A percentile compares a stretch with the other conserved stretches of the same genome.
These are phyloP conservation scores for Lepus townsendii DNA, from an alignment of 2,797 vertebrate genomes.

Conservation along the genomic window DNA sequence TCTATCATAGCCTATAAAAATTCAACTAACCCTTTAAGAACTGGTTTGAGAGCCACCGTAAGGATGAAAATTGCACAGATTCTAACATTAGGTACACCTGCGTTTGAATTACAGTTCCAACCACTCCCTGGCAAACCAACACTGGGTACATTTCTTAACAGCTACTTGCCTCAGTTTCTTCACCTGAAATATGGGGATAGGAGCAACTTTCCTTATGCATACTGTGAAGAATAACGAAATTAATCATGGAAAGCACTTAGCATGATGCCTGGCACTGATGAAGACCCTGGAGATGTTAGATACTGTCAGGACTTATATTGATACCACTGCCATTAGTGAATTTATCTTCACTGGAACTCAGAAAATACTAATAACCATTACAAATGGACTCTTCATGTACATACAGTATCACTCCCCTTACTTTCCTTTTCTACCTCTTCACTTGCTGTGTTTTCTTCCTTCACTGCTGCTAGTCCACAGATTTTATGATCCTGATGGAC, in stretches of 20 bases:
- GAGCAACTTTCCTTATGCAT: constrained; percentile 47
- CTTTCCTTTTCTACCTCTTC: constrained; percentile 30
- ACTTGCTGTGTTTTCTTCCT: constrained; percentile 31
- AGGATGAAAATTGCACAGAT: constrained; percentile 39
- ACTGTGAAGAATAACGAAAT: constrained; percentile 60
- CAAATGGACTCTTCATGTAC: constrained; percentile 31
- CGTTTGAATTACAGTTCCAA: constrained; percentile 60
- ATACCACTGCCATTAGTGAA: constrained; percentile 37
- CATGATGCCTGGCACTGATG: constrained; percentile 23
- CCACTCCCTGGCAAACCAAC: constrained; percentile 1
- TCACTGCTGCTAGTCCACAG: not conserved
- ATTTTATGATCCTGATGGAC: constrained; percentile 14
- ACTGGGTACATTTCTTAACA: constrained; percentile 47
- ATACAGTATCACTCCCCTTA: constrained; percentile 18
- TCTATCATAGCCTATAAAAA: constrained; percentile 39
- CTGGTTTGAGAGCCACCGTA: constrained; percentile 30
- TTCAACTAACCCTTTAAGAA: constrained; percentile 40
- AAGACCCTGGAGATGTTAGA: constrained; percentile 46
- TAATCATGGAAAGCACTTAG: constrained; percentile 53
- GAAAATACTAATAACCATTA: constrained; percentile 42
- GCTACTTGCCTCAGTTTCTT: constrained; percentile 68
- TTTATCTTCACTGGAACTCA: constrained; percentile 65
- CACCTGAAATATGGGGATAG: constrained; percentile 50
- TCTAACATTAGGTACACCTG: constrained; percentile 50
- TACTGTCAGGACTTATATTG: constrained; percentile 21